Evolutionary conservation across 2,888 invertebrate species (phyloP), one percentile per base, ranked within the genome.

Genomic region (Dolomedes plantarius): DNA sequence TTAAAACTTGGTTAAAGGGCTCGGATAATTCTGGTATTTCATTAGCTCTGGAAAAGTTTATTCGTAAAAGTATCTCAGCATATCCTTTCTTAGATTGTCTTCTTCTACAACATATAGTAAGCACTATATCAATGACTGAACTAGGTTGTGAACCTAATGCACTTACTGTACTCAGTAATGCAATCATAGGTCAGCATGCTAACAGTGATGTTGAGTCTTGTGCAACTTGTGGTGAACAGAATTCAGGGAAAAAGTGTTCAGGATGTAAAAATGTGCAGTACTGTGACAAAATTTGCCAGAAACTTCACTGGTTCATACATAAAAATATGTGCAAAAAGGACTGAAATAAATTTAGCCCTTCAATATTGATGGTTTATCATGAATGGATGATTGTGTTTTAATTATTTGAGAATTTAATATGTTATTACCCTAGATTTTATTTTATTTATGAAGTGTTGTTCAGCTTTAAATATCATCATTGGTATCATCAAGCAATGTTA

Each of bases 181-280:
- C 96, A 2, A 95, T 98, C 36, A 97, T 97, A 91, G 98, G 98
- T 0, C 96, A 97, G 90, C 93, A 96, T 89, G 96, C 87, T 6
- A 73, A 67, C 39, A 83, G 79, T 50, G 80, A 81, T n/a, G 64
- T 64, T 28, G 27, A 41, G n/a, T 74, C 67, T 76, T 88, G 98
- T 91, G 94, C 94, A 81, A 95, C 97, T 0, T 98, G 98, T 90
- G 96, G 96, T 0, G 96, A 96, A 90, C 96, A 96, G 90, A 95
- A 95, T 89, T 96, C 97, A 0, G 94, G 94, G 6, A 98, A 98
- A 91, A 96, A 97, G 91, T 99, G 99, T 92, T 95, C 97, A 9
- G 96, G 96, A 91, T 99, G 99, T 92, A 97, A 96, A 93, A 94
- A 94, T 81, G 97, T 97, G 72, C 95, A 96, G 91, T 99, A 99